Evolutionary conservation across 2,797 vertebrate genomes (phyloP), one percentile per base, ranked within the genome.

Genomic region (Liparis tanakae): DNA sequence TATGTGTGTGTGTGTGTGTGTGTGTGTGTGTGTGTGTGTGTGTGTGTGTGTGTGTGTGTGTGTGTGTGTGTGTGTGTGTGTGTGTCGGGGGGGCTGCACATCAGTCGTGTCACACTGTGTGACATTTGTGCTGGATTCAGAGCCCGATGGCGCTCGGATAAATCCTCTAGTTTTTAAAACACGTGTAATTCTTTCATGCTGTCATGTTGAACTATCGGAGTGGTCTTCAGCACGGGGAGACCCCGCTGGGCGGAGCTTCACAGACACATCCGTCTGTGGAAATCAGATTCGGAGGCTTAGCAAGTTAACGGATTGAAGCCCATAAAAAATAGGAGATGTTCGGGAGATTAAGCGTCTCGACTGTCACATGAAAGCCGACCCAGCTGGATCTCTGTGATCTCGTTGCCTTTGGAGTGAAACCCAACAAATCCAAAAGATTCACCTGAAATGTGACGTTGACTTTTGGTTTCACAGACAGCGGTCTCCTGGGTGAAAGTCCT

Each of bases 111-210:
- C 12, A 43, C 62, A 55, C 66, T 74, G 46, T 63, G 43, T 64
- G n/a, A 20, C 41, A 51, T 75, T 56, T 59, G 44, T 44, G 65
- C 13, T 41, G 57, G 44, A 51, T 55, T 65, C 51, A 67, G 13
- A 67, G 54, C n/a, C 73, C 67, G 56, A 50, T 65, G 70, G 54
- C 54, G 25, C 50, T n/a, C n/a, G 22, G 46, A 70, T 61, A 57
- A 33, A 74, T 43, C 64, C 51, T 68, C 48, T 59, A n/a, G 37
- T n/a, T 8, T 55, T 59, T 56, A 59, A 71, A 70, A 70, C 6
- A 39, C 30, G 46, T 37, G 39, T 54, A 34, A 30, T 57, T 56
- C 25, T 48, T 46, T 68, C 59, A 36, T 55, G 41, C 54, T 65
- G 41, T 55, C 64, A 53, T 36, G 14, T 44, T 44, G 1, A 1